Base-by-base conservation (phyloP, 2,113 vertebrate genomes). In the Microcebus murinus region DNA sequence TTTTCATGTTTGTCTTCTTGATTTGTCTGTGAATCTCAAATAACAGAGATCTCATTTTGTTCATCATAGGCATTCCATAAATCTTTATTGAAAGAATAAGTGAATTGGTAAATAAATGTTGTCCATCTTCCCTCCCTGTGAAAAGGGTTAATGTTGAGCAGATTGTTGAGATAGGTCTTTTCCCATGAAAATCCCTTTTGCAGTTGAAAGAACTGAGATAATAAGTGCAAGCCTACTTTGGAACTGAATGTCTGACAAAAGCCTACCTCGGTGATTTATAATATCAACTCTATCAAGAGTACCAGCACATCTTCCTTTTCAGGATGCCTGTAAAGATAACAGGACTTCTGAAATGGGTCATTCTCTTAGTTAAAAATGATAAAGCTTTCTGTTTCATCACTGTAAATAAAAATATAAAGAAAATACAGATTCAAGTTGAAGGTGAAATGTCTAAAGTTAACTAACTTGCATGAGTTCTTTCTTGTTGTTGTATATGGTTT, bases 321-420 rank as follows among this genome's bases (percentile, higher is more conserved):
- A 52, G 39, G n/a, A 42, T 73, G 50, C 4, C 8, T 15, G 57
- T 23, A 77, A 76, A 65, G 25, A 67, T 8, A 57, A 84, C 6
- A 61, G 20, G 48, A 23, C 52, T 92, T 88, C 68, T 42, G 8
- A 91, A 23, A 36, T 27, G 2, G 31, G 42, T 4, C 50, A 36
- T 86, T 61, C 34, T 14, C 29, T 88, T 86, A 12, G 3, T 68
- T 87, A 79, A 96, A 93, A 34, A 77, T 11, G 48, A 77, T n/a
- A n/a, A 52, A 29, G 45, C n/a, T 77, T 85, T 74, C 12, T 55
- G 4, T 48, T 89, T 93, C 57, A 45, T 67, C 20, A 67, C 59
- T 83, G 76, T 81, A 83, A 95, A 80, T 82, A 87, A 95, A 95
- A 90, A 91, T 61, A 65, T 42, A 52, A 88, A 45, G 27, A 39